phyloP scores from a whole-genome alignment of 1,140 invertebrate genomes.

The Cyclina sinensis region DNA sequence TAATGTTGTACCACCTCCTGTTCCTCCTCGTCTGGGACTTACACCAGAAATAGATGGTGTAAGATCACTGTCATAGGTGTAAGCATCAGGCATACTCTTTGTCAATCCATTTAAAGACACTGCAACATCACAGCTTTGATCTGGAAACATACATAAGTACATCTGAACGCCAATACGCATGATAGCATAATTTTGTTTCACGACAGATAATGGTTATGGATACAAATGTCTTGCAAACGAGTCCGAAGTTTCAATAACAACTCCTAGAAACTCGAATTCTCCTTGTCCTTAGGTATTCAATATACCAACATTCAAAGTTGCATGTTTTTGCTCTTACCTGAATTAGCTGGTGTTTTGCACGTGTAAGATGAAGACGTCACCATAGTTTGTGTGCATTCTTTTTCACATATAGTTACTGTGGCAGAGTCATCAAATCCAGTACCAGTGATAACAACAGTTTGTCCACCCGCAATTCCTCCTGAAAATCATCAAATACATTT shows the following conservation, averaged over 20 bases:
- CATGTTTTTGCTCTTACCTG: too few relatives aligned
- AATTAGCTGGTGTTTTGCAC: conserved; percentile 66
- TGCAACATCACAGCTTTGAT: conserved; percentile 58
- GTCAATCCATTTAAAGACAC: conserved; percentile 68
- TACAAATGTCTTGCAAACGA: too few relatives aligned
- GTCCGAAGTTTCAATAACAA: too few relatives aligned
- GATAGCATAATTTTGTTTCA: too few relatives aligned
- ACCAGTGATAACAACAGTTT: conserved; percentile 73
- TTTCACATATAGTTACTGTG: conserved; percentile 74
- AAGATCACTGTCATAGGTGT: conserved; percentile 27
- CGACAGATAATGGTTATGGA: too few relatives aligned
- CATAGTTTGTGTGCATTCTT: conserved; percentile 62
- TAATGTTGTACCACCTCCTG: conserved; percentile 62
- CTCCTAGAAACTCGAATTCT: too few relatives aligned
- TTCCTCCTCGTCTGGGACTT: conserved; percentile 61
- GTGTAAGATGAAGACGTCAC: conserved; percentile 51
- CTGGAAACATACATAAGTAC: too few relatives aligned
- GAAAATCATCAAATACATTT: too few relatives aligned
- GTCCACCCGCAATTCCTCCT: conserved; percentile 80
- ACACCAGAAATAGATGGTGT: conserved; percentile 74
- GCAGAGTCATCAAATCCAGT: conserved; percentile 74
- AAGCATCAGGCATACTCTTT: conserved; percentile 55
- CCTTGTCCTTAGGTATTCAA: too few relatives aligned
- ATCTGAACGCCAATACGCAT: too few relatives aligned
- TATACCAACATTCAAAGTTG: too few relatives aligned